Base-by-base conservation (phyloP, 2,888 invertebrate genomes). In the Merodon equestris region DNA sequence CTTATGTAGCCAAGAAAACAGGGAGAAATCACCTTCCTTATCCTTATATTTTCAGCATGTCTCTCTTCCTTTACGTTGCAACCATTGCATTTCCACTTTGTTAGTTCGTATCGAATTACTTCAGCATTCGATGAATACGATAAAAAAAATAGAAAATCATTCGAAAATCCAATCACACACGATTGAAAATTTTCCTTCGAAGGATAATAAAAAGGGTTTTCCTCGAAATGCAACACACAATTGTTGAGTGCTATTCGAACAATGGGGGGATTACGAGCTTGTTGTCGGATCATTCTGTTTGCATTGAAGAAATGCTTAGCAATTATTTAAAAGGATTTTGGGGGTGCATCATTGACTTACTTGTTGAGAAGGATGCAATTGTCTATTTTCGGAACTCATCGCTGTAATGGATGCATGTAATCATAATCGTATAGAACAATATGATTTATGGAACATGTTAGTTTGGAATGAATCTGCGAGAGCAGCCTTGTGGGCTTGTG, bases 81-180 rank as follows among this genome's bases (percentile, higher is more conserved):
- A 10, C 40, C 15, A 60, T 54, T 27, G 27, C 27, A 27, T 7
- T 27, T 27, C 27, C 27, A 27, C 27, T 27, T 27, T 27, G 27
- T 27, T 27, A 27, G 27, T 27, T 27, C 27, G 27, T 7, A 27
- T 27, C 27, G 27, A 27, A 27, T 27, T 27, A 36, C 27, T 27
- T 27, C 27, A 27, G 27, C 27, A 18, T 56, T 9, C 36, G 19
- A 58, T 7, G 42, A 50, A 67, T 67, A 27, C 27, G 19, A 1
- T 38, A 44, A 54, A 17, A 34, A 13, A 40, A 7, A 27, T 27
- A 7, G 27, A 27, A 27, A 27, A 27, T 7, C 7, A 7, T 27
- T 27, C 27, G 27, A 27, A 70, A 76, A 76, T 75, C 63, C 64
- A 75, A 75, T 64, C 63, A 70, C 53, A 70, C 70, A 47, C 63